Evolutionary conservation across 2,797 vertebrate genomes (phyloP), one percentile per base, ranked within the genome.

Genomic region (Alosa sapidissima): DNA sequence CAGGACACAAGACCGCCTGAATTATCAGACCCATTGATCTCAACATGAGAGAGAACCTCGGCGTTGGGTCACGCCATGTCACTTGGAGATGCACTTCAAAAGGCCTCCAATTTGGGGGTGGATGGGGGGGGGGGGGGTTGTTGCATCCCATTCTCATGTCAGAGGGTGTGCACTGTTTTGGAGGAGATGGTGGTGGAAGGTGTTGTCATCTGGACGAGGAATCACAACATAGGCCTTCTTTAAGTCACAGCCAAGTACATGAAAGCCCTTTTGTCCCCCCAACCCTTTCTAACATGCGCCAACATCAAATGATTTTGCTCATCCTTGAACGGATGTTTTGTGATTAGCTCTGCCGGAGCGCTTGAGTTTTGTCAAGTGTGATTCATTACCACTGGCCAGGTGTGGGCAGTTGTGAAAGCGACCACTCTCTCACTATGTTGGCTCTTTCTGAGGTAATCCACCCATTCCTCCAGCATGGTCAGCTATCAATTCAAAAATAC

Each of bases 21-120:
- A 78, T 85, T 82, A 86, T 83, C 82, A n/a, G 41, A 21, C 75
- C 82, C 84, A 83, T 83, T 86, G 81, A 88, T 89, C 86, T 81
- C 81, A 81, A 68, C 33, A 45, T 41, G 28, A 84, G 65, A 82
- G 41, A 36, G 54, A 24, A 60, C 49, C 28, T 83, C 47, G 78
- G 81, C 62, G 14, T 55, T 28, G 33, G 82, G 72, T 72, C 47
- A 48, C 33, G 9, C 48, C 72, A 41, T 81, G 81, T 78, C 62
- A 81, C 11, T 48, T 82, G 51, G 83, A 54, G 83, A 41, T 41
- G 68, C 54, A 86, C 48, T 84, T 82, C 58, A 72, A 82, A 86
- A 82, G 41, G 11, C 33, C 68, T 24, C 14, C 13, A 41, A 45
- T 41, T 75, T 41, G 41, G 41, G 41, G 41, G 2, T 41, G 41